These are phyloP conservation scores for Latrodectus geometricus DNA, from an alignment of 1,140 invertebrate genomes.

Conservation along the genomic window DNA sequence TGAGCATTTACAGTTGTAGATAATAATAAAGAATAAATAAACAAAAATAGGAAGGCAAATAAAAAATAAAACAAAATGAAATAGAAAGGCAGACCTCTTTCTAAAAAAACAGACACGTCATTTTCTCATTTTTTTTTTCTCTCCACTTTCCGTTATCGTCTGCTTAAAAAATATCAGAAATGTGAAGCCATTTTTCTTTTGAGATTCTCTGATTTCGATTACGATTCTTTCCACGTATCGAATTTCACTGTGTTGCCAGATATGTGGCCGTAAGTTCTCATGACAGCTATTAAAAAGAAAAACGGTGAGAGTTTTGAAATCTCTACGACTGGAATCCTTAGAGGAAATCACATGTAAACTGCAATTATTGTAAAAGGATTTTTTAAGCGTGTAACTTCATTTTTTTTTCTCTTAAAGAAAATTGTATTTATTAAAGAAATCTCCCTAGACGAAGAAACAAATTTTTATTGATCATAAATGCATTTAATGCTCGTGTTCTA, in stretches of 20 bases:
- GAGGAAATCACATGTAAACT: slow-evolving; percentile 9
- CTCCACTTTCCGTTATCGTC: not conserved
- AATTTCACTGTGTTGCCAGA: slow-evolving; percentile 5
- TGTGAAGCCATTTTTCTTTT: slow-evolving; percentile 6
- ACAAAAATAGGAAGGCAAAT: not conserved
- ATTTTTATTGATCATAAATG: slow-evolving; percentile 16
- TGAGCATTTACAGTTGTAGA: slow-evolving; percentile 3
- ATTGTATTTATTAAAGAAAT: slow-evolving; percentile 6
- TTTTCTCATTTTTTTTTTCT: not conserved
- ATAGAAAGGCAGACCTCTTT: not conserved
- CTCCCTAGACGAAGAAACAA: slow-evolving; percentile 2
- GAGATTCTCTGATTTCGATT: slow-evolving; percentile 11
- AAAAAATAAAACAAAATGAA: slow-evolving; percentile 1
- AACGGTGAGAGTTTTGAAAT: not conserved
- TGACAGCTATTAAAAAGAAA: slow-evolving; percentile 16
- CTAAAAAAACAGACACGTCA: not conserved
- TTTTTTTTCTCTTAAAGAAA: not conserved
- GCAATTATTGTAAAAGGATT: slow-evolving; percentile 35
- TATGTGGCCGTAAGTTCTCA: slow-evolving; percentile 15
- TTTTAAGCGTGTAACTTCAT: not conserved
- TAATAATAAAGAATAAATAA: not conserved
- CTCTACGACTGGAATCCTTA: not conserved
- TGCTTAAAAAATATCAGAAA: slow-evolving; percentile 9
- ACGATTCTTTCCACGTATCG: slow-evolving; percentile 10
- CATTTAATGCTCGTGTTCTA: not conserved